These are phyloP conservation scores for Cephus cinctus DNA, from an alignment of 1,140 invertebrate species.

Conservation along the genomic window DNA sequence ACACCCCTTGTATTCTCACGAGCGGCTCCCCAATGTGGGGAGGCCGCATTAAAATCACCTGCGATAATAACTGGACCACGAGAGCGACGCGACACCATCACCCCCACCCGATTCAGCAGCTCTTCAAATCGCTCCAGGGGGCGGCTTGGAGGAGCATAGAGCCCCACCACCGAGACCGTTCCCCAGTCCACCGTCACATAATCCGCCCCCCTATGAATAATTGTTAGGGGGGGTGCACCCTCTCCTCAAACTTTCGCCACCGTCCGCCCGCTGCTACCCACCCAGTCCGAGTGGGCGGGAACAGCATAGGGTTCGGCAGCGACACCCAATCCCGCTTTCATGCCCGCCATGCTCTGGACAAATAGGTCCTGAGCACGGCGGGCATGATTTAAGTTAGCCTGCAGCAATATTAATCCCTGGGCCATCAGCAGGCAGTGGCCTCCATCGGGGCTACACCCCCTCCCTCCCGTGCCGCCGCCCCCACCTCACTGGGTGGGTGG, in stretches of 20 bases:
- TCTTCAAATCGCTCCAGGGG: too few species aligned
- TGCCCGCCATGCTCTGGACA: neutral
- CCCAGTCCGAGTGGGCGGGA: neutral
- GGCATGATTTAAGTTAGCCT: neutral
- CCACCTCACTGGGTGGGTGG: neutral
- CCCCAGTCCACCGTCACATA: neutral
- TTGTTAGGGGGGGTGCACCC: too few species aligned
- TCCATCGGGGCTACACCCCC: too few species aligned
- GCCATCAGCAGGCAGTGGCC: too few species aligned
- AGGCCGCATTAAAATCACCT: too few species aligned
- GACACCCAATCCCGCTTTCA: neutral
- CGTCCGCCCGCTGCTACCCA: neutral
- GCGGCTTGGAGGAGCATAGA: neutral
- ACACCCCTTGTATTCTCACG: too few species aligned
- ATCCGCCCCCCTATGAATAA: neutral
- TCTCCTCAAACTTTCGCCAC: too few species aligned
- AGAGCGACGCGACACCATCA: too few species aligned
- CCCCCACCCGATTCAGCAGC: neutral
- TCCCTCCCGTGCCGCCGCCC: neutral
- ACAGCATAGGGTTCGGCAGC: neutral
- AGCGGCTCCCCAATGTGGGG: too few species aligned
- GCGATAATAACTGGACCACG: too few species aligned
- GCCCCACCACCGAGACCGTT: neutral
- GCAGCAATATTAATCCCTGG: too few species aligned
- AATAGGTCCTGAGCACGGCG: neutral